These are phyloP conservation scores for Blennius ocellaris DNA, from an alignment of 2,113 vertebrate species.

Conservation along the genomic window DNA sequence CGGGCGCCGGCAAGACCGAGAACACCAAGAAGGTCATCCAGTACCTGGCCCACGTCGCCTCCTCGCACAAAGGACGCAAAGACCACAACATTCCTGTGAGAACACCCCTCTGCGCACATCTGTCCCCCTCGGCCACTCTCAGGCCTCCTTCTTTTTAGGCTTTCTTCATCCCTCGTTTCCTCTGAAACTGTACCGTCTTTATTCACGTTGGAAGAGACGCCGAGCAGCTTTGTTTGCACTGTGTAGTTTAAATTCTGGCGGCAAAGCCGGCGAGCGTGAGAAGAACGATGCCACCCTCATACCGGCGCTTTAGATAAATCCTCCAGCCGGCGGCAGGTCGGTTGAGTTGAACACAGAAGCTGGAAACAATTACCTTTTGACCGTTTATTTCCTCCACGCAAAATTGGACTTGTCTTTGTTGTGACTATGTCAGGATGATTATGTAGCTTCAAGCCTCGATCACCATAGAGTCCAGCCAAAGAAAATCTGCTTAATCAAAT, in stretches of 20 bases:
- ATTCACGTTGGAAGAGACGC: background rate
- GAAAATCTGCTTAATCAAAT: too few species aligned
- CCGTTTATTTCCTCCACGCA: background rate
- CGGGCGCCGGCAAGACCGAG: constrained; percentile 95
- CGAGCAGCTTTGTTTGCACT: background rate
- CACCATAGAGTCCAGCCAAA: too few species aligned
- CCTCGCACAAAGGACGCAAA: constrained; percentile 96
- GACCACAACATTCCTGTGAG: constrained; percentile 89
- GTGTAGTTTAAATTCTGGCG: background rate
- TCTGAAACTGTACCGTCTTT: background rate
- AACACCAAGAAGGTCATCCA: constrained; percentile 98
- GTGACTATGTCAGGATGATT: too few species aligned
- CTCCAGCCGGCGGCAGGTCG: background rate
- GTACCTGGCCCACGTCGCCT: constrained; percentile 95
- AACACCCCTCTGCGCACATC: constrained; percentile 35
- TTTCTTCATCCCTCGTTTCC: constrained; percentile 1
- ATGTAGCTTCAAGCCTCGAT: too few species aligned
- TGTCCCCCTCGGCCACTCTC: background rate
- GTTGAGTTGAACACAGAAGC: constrained; percentile 7
- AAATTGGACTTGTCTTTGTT: background rate
- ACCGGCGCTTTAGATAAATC: background rate
- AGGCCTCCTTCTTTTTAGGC: background rate
- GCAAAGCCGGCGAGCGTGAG: background rate
- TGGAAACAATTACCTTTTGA: background rate
- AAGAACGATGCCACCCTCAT: background rate